These are phyloP conservation scores for Oplegnathus fasciatus DNA, from an alignment of 2,113 vertebrate genomes.

Conservation along the genomic window DNA sequence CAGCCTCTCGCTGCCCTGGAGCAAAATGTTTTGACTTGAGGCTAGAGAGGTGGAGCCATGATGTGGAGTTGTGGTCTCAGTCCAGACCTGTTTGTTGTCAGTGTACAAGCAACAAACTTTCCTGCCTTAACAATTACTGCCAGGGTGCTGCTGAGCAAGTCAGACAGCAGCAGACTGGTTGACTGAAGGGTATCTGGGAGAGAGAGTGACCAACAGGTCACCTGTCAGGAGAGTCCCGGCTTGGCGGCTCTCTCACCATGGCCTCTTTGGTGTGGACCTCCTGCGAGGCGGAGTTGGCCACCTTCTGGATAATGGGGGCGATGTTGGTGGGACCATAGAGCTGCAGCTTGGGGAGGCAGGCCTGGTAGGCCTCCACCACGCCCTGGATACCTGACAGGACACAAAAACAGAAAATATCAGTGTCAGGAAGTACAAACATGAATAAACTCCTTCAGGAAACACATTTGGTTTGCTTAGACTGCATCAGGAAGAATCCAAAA, in stretches of 20 bases:
- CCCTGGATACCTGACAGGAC: conserved; percentile 91
- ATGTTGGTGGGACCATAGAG: conserved; percentile 98
- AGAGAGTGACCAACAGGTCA: too few relatives aligned
- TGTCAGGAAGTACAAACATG: background rate
- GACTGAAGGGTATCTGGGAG: background rate
- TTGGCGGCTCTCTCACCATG: conserved; percentile 90
- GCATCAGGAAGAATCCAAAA: background rate
- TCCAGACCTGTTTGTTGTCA: background rate
- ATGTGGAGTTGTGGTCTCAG: too few relatives aligned
- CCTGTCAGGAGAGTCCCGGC: background rate
- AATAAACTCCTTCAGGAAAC: background rate
- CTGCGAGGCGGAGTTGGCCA: conserved; percentile 93
- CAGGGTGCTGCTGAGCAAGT: background rate
- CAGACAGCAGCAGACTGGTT: background rate
- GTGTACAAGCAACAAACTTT: background rate
- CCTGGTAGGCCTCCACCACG: conserved; percentile 97
- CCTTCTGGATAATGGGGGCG: conserved; percentile 98
- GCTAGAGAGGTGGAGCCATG: too few relatives aligned
- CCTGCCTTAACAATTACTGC: background rate
- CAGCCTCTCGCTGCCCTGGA: too few relatives aligned
- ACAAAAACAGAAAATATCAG: background rate
- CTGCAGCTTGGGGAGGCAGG: conserved; percentile 96
- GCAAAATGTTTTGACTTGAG: too few relatives aligned
- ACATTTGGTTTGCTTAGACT: background rate
- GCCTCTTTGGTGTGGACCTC: conserved; percentile 96